Evolutionary conservation across 2,888 invertebrate genomes (phyloP).

Genomic region (Drosophila phalerata): DNA sequence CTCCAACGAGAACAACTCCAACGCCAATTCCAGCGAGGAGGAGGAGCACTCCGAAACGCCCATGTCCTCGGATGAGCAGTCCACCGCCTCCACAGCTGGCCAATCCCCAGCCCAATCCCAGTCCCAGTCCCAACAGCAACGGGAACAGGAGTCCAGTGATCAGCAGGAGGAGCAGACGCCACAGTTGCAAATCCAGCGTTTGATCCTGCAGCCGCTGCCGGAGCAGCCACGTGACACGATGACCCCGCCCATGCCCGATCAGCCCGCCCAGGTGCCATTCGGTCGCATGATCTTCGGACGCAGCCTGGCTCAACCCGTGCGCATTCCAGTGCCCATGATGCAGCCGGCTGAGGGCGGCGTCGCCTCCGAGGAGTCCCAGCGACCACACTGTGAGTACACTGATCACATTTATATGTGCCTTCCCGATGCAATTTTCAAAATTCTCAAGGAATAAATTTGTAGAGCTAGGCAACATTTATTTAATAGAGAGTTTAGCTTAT

Average conservation of each 20-base stretch:
- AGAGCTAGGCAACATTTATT: too few species aligned
- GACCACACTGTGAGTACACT: constrained; percentile 91
- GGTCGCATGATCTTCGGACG: constrained; percentile 85
- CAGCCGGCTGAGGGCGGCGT: constrained; percentile 86
- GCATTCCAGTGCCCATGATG: constrained; percentile 87
- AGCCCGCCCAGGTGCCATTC: constrained; percentile 83
- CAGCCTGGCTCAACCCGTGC: constrained; percentile 85
- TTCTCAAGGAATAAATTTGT: too few species aligned
- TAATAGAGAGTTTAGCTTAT: too few species aligned
- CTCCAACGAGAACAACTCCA: constrained; percentile 74
- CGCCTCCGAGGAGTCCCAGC: constrained; percentile 85
- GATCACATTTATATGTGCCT: too few species aligned
- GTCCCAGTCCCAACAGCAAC: constrained; percentile 45
- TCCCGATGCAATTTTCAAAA: too few species aligned
- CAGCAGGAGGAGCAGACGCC: constrained; percentile 83
- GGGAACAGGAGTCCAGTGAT: constrained; percentile 64
- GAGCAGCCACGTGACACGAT: constrained; percentile 84
- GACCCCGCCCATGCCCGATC: constrained; percentile 84
- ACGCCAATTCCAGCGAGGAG: constrained; percentile 77
- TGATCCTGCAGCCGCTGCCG: constrained; percentile 83
- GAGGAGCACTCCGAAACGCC: constrained; percentile 60
- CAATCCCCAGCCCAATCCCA: constrained; percentile 45
- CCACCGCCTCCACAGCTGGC: constrained; percentile 43
- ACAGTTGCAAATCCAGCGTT: constrained; percentile 78
- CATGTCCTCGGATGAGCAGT: constrained; percentile 56